A percentile compares a stretch with the other conserved stretches of the same genome.
Conservation (phyloP, 1,140 invertebrate genomes). For the Psix sp. region DNA sequence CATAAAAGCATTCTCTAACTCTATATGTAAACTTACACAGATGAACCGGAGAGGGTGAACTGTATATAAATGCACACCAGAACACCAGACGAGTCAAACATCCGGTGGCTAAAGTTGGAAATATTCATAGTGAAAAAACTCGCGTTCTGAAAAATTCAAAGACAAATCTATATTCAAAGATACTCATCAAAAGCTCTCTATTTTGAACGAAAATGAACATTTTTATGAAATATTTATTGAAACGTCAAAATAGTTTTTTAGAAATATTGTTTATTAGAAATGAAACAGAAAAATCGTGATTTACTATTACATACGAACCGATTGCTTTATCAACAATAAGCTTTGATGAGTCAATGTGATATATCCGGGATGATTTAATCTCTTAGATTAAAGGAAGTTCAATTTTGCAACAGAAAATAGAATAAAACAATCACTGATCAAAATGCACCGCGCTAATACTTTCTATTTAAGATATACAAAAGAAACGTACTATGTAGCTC, state of each 20-base stretch:
- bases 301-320: conserved; percentile 41
- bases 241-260: too few species aligned
- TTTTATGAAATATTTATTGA: too few species aligned
- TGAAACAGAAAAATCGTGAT: conserved; percentile 14
- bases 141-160: too few species aligned
- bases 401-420: conserved; percentile 57
- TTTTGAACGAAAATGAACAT: too few species aligned
- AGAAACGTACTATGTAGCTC: too few species aligned
- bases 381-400: conserved; percentile 67
- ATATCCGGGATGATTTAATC: conserved; percentile 71
- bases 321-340: conserved; percentile 68
- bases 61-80: conserved; percentile 54
- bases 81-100: conserved; percentile 47
- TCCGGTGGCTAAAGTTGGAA: conserved; percentile 40
- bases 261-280: too few species aligned
- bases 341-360: conserved; percentile 74
- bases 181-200: too few species aligned
- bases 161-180: too few species aligned
- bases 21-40: conserved; percentile 44
- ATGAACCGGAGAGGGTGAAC: conserved; percentile 47
- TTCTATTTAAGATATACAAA: conserved; percentile 3
- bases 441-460: background rate
- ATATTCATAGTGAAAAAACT: too few species aligned
- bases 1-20: conserved; percentile 34
- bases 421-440: conserved; percentile 10